Evolutionary conservation across 2,113 vertebrate species (phyloP), one percentile per base, ranked within the genome.

Genomic region (Psittacula cyanocephala): DNA sequence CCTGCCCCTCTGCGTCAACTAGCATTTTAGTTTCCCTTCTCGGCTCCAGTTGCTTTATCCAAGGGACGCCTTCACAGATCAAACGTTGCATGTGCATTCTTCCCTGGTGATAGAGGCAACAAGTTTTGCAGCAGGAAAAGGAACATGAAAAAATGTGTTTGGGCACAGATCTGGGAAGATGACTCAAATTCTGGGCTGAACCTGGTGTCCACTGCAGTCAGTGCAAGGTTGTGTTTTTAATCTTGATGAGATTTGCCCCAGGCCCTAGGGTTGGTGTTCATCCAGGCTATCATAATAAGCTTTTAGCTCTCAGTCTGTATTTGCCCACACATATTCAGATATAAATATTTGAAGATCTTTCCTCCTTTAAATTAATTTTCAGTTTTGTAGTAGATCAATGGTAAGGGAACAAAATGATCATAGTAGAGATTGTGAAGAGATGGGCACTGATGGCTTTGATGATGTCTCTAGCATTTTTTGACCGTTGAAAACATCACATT

Each of bases 261-360:
- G 6, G 68, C 31, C 25, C 18, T 41, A 22, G 11, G 24, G 39
- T 46, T 67, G 20, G 5, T 24, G 33, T 64, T 63, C 70, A 7
- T 25, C 49, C 0, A 2, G n/a, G 17, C 52, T 63, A 39, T 28
- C 6, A 3, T n/a, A 81, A 86, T 13, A 68, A 68, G 15, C 52
- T 71, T 28, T 44, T 62, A 78, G n/a, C 35, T 74, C n/a, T 75
- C 76, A 68, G 31, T 53, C 57, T 89, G 17, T 46, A 7, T 79
- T 84, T 80, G 25, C 31, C 52, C 49, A 57, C 52, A 28, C 46
- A 50, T 82, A 69, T 80, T 94, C 81, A 85, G 47, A 87, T n/a
- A 94, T 63, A 93, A 96, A 91, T 89, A 96, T 91, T 92, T 93
- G 74, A 95, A 95, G 92, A 85, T 92, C 47, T 91, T 94, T 72